Percentiles rank a stretch among this genome's conserved stretches.
These are phyloP conservation scores for Psylliodes chrysocephalus DNA, from an alignment of 2,888 invertebrate genomes.

Conservation along the genomic window DNA sequence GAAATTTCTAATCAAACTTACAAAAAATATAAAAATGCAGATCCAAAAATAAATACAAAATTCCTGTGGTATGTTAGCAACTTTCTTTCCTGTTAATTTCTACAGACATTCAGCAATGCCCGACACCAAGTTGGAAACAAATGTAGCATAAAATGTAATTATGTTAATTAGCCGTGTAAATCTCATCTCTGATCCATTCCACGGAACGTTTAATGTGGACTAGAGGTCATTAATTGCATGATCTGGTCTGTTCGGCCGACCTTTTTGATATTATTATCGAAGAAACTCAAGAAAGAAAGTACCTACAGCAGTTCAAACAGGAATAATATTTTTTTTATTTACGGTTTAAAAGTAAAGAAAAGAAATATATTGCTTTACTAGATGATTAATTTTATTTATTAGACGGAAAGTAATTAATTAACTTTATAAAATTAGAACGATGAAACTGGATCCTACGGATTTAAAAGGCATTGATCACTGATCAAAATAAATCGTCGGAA, in stretches of 20 bases:
- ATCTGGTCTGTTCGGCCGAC: slow-evolving; percentile 31
- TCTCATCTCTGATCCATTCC: slow-evolving; percentile 36
- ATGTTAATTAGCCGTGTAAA: slow-evolving; percentile 40
- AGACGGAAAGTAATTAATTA: background rate
- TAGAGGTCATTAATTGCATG: slow-evolving; percentile 41
- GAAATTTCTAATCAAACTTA: no score
- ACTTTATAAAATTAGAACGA: background rate
- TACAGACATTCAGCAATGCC: slow-evolving; percentile 6
- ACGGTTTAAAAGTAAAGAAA: background rate
- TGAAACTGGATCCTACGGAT: no score
- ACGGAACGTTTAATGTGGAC: slow-evolving; percentile 36
- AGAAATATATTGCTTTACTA: background rate
- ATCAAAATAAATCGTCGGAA: no score
- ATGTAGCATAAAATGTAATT: slow-evolving; percentile 36
- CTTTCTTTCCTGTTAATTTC: slow-evolving; percentile 1
- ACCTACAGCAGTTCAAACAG: slow-evolving; percentile 14
- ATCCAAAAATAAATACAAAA: no score
- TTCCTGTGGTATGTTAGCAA: slow-evolving; percentile 1
- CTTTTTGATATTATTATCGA: slow-evolving; percentile 33
- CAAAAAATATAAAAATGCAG: no score
- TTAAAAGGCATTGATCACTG: no score
- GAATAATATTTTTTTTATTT: slow-evolving; percentile 1
- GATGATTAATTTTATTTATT: slow-evolving; percentile 1
- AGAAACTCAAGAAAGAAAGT: slow-evolving; percentile 11
- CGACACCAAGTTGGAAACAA: slow-evolving; percentile 33